Percentiles rank a stretch among this genome's conserved stretches.
Conservation (phyloP, 2,797 vertebrate genomes). For the Eurystomus glaucurus region DNA sequence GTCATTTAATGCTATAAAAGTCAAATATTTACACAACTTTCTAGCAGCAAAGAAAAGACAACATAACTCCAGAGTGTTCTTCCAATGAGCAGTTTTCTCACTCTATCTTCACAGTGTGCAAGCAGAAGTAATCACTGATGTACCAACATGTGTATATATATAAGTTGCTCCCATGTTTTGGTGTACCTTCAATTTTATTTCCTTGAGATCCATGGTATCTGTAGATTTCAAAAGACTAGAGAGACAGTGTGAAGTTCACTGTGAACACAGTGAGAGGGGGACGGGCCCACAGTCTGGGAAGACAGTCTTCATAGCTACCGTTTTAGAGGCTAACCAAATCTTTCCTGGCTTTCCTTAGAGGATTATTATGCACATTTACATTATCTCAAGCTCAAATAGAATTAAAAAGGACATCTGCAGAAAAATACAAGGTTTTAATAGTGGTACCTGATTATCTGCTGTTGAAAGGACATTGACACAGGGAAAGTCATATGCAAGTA, state of each 20-base stretch:
- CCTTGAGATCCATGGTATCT: not conserved
- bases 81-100: not conserved
- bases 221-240: constrained; percentile 15
- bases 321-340: not conserved
- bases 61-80: not conserved
- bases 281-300: not conserved
- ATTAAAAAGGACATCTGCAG: constrained; percentile 59
- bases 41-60: not conserved
- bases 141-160: accelerated
- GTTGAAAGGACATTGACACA: not conserved
- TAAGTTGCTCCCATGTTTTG: not conserved
- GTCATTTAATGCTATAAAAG: not conserved
- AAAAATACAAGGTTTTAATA: constrained; percentile 9
- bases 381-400: constrained; percentile 46
- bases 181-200: not conserved
- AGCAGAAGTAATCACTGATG: not conserved
- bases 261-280: not conserved
- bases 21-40: not conserved
- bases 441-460: constrained; percentile 41
- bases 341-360: constrained; percentile 23
- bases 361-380: not conserved
- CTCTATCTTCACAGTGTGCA: not conserved
- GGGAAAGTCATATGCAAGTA: not conserved
- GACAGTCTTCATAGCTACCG: not conserved
- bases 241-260: not conserved